A percentile compares a stretch with the other conserved stretches of the same genome.
These are phyloP conservation scores for Caradrina clavipalpis DNA, from an alignment of 2,888 invertebrate species.

Conservation along the genomic window DNA sequence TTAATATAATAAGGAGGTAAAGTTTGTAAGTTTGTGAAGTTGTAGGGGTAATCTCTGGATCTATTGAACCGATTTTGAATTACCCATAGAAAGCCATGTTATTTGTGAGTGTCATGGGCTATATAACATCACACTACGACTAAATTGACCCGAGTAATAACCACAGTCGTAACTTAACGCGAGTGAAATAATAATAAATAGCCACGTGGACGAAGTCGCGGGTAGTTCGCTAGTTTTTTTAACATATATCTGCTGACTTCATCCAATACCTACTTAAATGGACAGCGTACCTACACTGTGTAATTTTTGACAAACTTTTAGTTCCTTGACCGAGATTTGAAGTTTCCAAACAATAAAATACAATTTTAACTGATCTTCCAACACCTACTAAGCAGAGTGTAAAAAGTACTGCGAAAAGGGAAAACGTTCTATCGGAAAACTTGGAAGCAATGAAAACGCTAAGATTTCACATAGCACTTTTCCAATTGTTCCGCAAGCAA, in stretches of 20 bases:
- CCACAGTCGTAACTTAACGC: too few relatives aligned
- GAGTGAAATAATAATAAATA: too few relatives aligned
- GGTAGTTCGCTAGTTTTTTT: too few relatives aligned
- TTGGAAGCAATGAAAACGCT: neutral
- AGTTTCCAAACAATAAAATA: conserved; percentile 14
- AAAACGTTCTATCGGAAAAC: neutral
- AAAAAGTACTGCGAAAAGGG: conserved; percentile 1
- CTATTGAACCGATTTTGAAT: too few relatives aligned
- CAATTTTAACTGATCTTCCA: conserved; percentile 2
- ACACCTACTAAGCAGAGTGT: neutral
- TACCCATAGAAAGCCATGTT: too few relatives aligned
- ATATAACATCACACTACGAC: too few relatives aligned
- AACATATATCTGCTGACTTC: neutral
- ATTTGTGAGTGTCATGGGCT: too few relatives aligned
- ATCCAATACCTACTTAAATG: neutral
- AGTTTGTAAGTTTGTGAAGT: too few relatives aligned
- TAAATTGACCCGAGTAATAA: too few relatives aligned
- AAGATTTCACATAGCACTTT: neutral
- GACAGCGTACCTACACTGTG: neutral
- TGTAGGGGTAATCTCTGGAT: too few relatives aligned
- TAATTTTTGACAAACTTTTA: conserved; percentile 3
- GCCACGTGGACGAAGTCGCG: too few relatives aligned
- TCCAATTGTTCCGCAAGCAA: neutral
- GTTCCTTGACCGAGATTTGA: conserved; percentile 24
- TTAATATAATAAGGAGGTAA: too few relatives aligned